Evolutionary conservation across 2,888 invertebrate species (phyloP).

Genomic region (Epsilonema sp.): DNA sequence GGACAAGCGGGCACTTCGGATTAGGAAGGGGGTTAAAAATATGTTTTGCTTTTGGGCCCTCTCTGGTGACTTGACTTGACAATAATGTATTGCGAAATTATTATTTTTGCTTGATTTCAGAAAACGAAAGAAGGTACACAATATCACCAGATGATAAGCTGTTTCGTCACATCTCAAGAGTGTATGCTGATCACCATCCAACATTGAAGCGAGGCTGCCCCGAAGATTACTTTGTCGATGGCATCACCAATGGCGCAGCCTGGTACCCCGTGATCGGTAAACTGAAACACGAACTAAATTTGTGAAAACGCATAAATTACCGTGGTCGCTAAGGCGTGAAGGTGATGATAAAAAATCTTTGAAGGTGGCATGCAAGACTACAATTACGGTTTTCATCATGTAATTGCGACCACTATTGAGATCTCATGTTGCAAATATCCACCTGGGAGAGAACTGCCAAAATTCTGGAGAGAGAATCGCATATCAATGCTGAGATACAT

Average conservation of each 20-base stretch:
- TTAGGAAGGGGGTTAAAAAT: too few relatives aligned
- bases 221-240: constrained; percentile 44
- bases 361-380: constrained; percentile 75
- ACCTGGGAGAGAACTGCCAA: constrained; percentile 50
- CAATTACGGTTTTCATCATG: constrained; percentile 76
- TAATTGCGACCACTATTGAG: constrained; percentile 84
- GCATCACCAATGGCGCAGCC: constrained; percentile 76
- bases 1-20: too few relatives aligned
- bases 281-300: too few relatives aligned
- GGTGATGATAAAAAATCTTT: too few relatives aligned
- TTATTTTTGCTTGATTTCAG: too few relatives aligned
- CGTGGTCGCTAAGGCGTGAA: too few relatives aligned
- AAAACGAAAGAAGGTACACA: too few relatives aligned
- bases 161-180: constrained; percentile 54
- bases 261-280: constrained; percentile 80
- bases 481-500: constrained; percentile 36
- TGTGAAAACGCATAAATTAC: too few relatives aligned
- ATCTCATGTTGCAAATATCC: constrained; percentile 87
- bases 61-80: too few relatives aligned
- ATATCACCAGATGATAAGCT: constrained; percentile 64
- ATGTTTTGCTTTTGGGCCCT: too few relatives aligned
- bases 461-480: constrained; percentile 72
- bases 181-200: constrained; percentile 52
- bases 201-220: constrained; percentile 41
- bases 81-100: too few relatives aligned